Percentiles rank a stretch among this genome's conserved stretches.
phyloP scores from a whole-genome alignment of 2,888 invertebrate genomes.

The Arrhopalites spinosus region DNA sequence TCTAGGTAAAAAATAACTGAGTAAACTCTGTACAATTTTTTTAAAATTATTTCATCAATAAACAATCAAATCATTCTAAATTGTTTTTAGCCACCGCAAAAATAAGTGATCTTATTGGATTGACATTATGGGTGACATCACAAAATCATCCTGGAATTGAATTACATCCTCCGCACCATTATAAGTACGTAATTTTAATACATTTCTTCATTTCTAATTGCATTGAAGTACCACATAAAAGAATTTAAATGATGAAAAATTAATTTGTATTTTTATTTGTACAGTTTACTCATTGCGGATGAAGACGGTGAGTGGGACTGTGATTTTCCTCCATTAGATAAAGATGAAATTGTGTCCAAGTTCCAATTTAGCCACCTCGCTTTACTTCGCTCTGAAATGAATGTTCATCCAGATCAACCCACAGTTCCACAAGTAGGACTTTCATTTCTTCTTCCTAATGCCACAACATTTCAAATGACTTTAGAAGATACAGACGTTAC shows the following conservation, averaged over 20 bases:
- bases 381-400: conserved; percentile 75
- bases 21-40: background rate
- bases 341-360: conserved; percentile 85
- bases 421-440: conserved; percentile 32
- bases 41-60: background rate
- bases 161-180: conserved; percentile 38
- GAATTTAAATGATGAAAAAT: too few species aligned
- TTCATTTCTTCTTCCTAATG: conserved; percentile 52
- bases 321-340: conserved; percentile 90
- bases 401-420: conserved; percentile 24
- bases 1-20: background rate
- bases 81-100: conserved; percentile 76
- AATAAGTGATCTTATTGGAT: conserved; percentile 87
- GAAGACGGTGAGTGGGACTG: conserved; percentile 94
- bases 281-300: conserved; percentile 91
- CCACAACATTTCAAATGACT: conserved; percentile 41
- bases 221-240: background rate
- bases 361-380: conserved; percentile 90
- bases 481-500: conserved; percentile 43
- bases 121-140: conserved; percentile 80
- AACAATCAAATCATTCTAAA: background rate
- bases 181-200: conserved; percentile 34
- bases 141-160: conserved; percentile 59
- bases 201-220: conserved; percentile 64
- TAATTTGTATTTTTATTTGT: background rate